These are phyloP conservation scores for Lasioglossum baleicum DNA, from an alignment of 1,140 invertebrate genomes.

Conservation along the genomic window DNA sequence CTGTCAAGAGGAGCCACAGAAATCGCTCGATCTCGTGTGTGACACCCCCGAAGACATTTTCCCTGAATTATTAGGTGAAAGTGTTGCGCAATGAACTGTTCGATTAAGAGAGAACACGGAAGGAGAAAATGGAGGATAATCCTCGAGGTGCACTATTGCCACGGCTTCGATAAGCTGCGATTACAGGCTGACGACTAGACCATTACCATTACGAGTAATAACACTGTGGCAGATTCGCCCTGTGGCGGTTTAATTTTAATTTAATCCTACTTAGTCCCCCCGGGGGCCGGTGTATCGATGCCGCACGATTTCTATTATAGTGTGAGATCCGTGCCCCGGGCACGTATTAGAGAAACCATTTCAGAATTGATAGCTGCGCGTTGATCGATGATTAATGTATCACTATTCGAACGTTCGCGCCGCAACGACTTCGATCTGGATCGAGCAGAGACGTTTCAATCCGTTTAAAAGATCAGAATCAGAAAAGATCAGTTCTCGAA, in stretches of 20 bases:
- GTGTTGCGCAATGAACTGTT: not conserved
- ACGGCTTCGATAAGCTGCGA: not conserved
- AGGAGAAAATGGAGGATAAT: slow-evolving; percentile 5
- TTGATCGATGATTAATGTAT: not conserved
- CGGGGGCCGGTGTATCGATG: too few relatives aligned
- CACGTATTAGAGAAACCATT: not conserved
- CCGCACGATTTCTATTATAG: not conserved
- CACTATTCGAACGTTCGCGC: too few relatives aligned
- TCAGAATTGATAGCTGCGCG: not conserved
- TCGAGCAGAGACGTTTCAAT: too few relatives aligned
- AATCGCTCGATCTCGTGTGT: too few relatives aligned
- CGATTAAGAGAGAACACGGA: not conserved
- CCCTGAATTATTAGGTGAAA: not conserved
- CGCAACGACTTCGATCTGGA: too few relatives aligned
- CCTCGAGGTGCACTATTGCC: not conserved
- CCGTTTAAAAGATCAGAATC: too few relatives aligned
- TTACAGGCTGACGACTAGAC: not conserved
- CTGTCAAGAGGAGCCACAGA: too few relatives aligned
- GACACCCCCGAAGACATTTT: not conserved
- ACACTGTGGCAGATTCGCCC: not conserved
- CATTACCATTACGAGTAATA: slow-evolving; percentile 7
- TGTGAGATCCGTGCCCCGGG: not conserved
- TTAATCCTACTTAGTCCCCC: not conserved
- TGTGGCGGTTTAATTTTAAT: slow-evolving; percentile 2
- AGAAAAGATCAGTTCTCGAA: too few relatives aligned